These are phyloP conservation scores for Chymomyza costata DNA, from an alignment of 1,140 invertebrate genomes.

Conservation along the genomic window DNA sequence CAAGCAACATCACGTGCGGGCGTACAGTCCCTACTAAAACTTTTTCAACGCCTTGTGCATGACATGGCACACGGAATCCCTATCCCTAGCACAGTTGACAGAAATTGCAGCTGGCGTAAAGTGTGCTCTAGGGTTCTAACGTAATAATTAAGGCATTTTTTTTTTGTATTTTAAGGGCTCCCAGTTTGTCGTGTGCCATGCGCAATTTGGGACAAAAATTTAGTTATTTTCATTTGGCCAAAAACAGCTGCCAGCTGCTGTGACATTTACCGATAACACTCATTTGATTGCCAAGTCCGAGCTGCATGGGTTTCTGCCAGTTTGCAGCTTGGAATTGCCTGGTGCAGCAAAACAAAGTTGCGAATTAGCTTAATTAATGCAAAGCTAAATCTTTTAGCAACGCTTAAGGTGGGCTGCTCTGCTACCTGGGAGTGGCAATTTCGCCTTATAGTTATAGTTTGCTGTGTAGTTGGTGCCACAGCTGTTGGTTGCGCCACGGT, in stretches of 20 bases:
- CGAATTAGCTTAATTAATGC: constrained; percentile 61
- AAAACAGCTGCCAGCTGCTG: not conserved
- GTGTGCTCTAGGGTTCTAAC: constrained; percentile 23
- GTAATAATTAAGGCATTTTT: constrained; percentile 56
- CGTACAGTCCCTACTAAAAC: constrained; percentile 27
- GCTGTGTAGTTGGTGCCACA: constrained; percentile 1
- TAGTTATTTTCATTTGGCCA: constrained; percentile 1
- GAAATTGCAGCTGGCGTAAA: constrained; percentile 47
- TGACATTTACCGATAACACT: not conserved
- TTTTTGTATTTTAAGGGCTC: no score
- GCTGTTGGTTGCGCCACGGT: constrained; percentile 12
- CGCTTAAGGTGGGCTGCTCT: constrained; percentile 30
- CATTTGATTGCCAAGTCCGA: no score
- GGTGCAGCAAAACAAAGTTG: constrained; percentile 7
- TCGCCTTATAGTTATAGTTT: no score
- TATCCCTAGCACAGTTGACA: constrained; percentile 32
- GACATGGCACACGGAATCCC: no score
- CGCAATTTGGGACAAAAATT: constrained; percentile 17
- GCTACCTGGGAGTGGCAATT: not conserved
- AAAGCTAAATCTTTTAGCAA: constrained; percentile 59
- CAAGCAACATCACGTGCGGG: constrained; percentile 43
- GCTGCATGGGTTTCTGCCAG: no score
- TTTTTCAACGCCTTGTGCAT: constrained; percentile 10
- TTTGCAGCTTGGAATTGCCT: not conserved
- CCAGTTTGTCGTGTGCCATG: constrained; percentile 1